Evolutionary conservation across 2,113 vertebrate genomes (phyloP), one percentile per base, ranked within the genome.

Genomic region (Pygoscelis adeliae): DNA sequence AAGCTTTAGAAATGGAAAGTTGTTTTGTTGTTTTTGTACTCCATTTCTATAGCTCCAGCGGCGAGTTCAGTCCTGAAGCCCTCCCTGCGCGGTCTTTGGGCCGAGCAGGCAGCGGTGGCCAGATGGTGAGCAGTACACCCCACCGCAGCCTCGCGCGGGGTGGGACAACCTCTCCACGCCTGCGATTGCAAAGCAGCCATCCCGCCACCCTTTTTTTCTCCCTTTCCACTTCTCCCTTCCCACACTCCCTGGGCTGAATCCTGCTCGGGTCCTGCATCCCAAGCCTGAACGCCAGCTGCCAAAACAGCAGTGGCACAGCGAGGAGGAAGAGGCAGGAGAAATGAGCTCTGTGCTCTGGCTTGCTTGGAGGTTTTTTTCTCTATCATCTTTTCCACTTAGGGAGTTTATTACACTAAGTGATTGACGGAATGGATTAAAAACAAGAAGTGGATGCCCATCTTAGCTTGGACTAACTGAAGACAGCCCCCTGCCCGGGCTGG

Each of bases 1-100:
- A 13, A 70, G 94, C 72, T 66, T 93, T 96, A 80, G 87, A 97
- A 91, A 92, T 76, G 93, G 93, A 97, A 93, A 94, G 94, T 96
- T 79, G 91, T 95, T 96, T 77, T 89, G 79, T 90, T 62, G 88
- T 61, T 56, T 90, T 92, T 93, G 85, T 88, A 55, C 29, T 92
- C 70, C 30, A 4, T 91, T 96, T 93, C 93, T 94, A 92, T 66
- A 23, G 89, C 67, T 79, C 38, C 71, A 50, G 72, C 16, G 1
- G 91, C 3, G 13, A 58, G 88, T 5, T 40, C 59, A 38, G 87
- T 83, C 87, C 82, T 19, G 52, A 8, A 76, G 40, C 66, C 70
- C 88, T 83, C 96, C 70, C 62, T 10, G 0, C 2, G 13, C 15
- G 34, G 89, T 19, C 87, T 50, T 47, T 9, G 71, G 89, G 76